Evolutionary conservation across 1,140 invertebrate species (phyloP), one percentile per base, ranked within the genome.

Genomic region (Lasaia peninsularis): DNA sequence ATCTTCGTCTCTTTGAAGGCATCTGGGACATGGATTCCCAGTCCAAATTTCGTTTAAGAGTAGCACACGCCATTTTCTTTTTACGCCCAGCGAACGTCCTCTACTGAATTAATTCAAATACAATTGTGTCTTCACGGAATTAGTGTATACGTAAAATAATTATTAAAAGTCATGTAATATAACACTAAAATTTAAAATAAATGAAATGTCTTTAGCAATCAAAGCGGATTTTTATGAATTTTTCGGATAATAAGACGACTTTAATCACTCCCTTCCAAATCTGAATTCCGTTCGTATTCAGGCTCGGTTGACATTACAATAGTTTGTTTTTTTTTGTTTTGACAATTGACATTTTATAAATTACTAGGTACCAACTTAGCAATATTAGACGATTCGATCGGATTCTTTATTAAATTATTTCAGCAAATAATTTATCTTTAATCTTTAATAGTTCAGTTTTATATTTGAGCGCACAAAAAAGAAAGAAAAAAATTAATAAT

Each of bases 51-150:
- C 97, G 93, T 92, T 98, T 98, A 58, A 98, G 91, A 73, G 97
- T 98, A 88, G 96, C 96, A 92, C 97, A 98, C 91, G 97, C 97
- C 97, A 98, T 98, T 91, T 92, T 92, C 90, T 90, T 89, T 91
- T 90, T 85, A 84, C 80, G 81, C 82, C 81, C 78, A 86, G 65
- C 67, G 68, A 84, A 78, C 73, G 74, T 82, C 77, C 72, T 80
- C 69, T 80, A 71, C 54, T 56, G 63, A 77, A 62, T 69, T 63
- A 62, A 75, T 76, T 73, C 63, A 65, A 72, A 69, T 64, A 64
- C 32, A 69, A 69, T 73, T 78, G 65, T 61, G 67, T 72, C 73
- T 71, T 62, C 68, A 71, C 80, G 69, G 64, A 73, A 67, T 55
- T 51, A 75, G 58, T 54, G 60, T 60, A 79, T 71, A 61, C 58